A percentile compares a stretch with the other conserved stretches of the same genome.
These are phyloP conservation scores for Chlorocebus sabaeus DNA, from an alignment of 2,113 vertebrate species.

Conservation along the genomic window DNA sequence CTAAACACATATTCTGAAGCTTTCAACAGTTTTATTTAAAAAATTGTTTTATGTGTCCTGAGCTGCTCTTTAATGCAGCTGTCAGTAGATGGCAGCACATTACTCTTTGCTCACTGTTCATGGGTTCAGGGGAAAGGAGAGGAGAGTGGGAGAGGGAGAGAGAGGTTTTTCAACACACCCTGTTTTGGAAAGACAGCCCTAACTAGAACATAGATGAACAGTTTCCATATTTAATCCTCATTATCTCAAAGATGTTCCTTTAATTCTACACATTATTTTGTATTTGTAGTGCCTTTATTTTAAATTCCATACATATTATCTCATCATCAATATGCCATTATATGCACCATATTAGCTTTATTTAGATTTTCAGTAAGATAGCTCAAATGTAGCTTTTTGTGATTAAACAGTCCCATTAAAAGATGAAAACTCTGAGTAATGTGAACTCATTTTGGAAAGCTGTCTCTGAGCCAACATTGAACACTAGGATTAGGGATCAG, in stretches of 20 bases:
- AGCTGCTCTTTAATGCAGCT: not conserved
- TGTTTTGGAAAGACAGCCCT: not conserved
- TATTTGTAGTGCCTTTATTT: not conserved
- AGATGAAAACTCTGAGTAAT: not conserved
- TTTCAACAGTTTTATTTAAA: not conserved
- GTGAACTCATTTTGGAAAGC: not conserved
- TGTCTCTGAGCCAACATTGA: not conserved
- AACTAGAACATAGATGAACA: not conserved
- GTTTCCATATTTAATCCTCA: not conserved
- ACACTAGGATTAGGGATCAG: not conserved
- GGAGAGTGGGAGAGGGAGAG: not conserved
- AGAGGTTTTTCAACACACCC: not conserved
- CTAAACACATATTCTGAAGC: not conserved
- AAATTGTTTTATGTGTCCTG: not conserved
- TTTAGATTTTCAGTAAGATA: constrained; percentile 11
- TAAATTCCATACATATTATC: not conserved
- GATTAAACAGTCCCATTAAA: not conserved
- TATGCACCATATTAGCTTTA: not conserved
- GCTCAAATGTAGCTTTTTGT: not conserved
- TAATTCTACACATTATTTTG: not conserved
- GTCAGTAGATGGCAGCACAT: constrained; percentile 69
- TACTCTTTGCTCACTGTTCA: not conserved
- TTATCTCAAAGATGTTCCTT: not conserved
- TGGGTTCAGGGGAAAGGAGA: too few species aligned
- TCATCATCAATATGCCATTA: not conserved